Evolutionary conservation across 2,113 vertebrate genomes (phyloP), one percentile per base, ranked within the genome.

Genomic region (Sprattus sprattus): DNA sequence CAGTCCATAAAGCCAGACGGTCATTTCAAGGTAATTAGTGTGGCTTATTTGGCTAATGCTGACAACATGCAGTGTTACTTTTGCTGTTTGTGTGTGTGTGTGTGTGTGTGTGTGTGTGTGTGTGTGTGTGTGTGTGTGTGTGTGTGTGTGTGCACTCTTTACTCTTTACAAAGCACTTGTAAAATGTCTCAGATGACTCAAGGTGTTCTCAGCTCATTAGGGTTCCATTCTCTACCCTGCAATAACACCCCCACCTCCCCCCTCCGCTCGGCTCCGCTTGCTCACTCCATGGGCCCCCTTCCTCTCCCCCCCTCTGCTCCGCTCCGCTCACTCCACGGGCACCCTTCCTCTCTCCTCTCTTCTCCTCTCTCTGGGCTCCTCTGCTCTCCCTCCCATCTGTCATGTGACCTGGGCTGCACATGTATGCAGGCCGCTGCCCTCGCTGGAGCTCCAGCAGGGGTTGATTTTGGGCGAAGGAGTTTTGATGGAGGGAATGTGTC

Each of bases 401-500:
- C 89, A 82, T 75, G 88, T 90, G 88, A 87, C 85, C 50, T 60
- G 32, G 32, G 6, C 13, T 86, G 85, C 83, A 86, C 85, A 84
- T 87, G 67, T 85, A 82, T 82, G 86, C 71, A 85, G 83, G 80
- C 75, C 44, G 54, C 89, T 78, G 85, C 75, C 82, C 80, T 81
- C 83, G 28, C 67, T 85, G 45, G 86, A 85, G 85, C 82, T 85
- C 86, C 86, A 88, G 82, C 82, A 82, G 87, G 88, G 89, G 82
- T 86, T 90, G 91, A 89, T 90, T 90, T 89, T 39, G 45, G 87
- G 85, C 83, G 11, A 84, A 85, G 82, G 50, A 87, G 87, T 88
- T 83, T 86, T 87, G 88, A 87, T 89, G 91, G 86, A 44, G 89
- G 88, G 25, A 47, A 81, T 89, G 92, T 90, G 87, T 87, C 88